phyloP scores from a whole-genome alignment of 2,797 vertebrate species.

The Hypotaenidia philippensis region DNA sequence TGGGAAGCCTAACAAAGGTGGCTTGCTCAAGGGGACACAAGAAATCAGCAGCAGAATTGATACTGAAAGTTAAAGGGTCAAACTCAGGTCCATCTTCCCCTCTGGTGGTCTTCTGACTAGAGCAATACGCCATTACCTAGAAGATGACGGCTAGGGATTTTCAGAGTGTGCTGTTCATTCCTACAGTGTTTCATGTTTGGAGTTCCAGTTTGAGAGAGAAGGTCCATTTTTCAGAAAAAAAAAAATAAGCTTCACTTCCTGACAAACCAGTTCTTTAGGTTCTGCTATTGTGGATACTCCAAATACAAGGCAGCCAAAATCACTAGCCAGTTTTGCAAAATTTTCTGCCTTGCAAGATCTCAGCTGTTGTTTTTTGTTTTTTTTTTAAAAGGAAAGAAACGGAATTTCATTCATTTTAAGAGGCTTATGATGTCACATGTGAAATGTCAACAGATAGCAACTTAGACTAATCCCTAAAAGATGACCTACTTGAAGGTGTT shows the following conservation, averaged over 20 bases:
- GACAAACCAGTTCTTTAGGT: background rate
- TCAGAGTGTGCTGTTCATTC: background rate
- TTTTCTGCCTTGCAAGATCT: slow-evolving; percentile 12
- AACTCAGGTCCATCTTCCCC: background rate
- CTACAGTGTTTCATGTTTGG: background rate
- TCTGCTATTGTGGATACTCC: background rate
- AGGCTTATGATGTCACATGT: slow-evolving; percentile 70
- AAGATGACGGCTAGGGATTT: background rate
- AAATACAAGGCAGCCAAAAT: background rate
- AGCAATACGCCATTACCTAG: background rate
- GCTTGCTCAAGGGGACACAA: background rate
- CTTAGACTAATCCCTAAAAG: slow-evolving; percentile 69
- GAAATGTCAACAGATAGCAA: slow-evolving; percentile 70
- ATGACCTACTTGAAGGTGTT: slow-evolving; percentile 76
- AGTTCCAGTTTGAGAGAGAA: background rate
- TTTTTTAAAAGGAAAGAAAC: background rate
- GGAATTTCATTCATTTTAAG: slow-evolving; percentile 70
- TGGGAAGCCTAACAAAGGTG: background rate
- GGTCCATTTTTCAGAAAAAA: background rate
- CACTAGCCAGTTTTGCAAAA: background rate
- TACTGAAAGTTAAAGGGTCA: background rate
- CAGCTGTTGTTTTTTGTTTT: background rate
- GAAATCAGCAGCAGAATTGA: background rate
- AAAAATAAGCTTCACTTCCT: background rate
- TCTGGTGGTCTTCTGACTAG: background rate